Conservation (phyloP, 2,888 invertebrate species). For the Apoderus coryli region DNA sequence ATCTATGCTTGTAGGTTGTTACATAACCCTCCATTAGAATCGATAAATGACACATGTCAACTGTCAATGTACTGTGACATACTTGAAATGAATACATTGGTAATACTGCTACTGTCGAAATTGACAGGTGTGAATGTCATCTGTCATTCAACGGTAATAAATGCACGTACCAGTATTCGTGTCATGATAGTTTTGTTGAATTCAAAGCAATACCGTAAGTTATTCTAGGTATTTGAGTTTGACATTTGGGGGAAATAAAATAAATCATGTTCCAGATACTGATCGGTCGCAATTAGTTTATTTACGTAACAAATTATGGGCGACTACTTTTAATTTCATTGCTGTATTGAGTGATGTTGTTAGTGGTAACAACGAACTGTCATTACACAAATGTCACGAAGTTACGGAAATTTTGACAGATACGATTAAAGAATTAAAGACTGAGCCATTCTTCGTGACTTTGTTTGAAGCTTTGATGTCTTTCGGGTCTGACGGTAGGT, state of each 20-base stretch:
- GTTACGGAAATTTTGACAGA: slow-evolving; percentile 19
- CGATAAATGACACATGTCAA: slow-evolving; percentile 28
- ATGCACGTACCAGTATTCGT: slow-evolving; percentile 35
- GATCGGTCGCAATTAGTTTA: slow-evolving; percentile 29
- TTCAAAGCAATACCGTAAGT: slow-evolving; percentile 34
- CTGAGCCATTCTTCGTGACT: slow-evolving; percentile 26
- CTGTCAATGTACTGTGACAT: slow-evolving; percentile 34
- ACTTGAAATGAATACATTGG: slow-evolving; percentile 36
- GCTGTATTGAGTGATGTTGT: slow-evolving; percentile 6
- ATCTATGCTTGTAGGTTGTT: slow-evolving; percentile 27
- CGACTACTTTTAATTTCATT: slow-evolving; percentile 35
- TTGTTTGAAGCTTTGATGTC: slow-evolving; percentile 28
- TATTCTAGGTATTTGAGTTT: slow-evolving; percentile 8
- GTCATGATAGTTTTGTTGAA: slow-evolving; percentile 32
- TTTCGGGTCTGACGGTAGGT: slow-evolving; percentile 23
- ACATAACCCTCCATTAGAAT: slow-evolving; percentile 29
- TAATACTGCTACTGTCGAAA: slow-evolving; percentile 34
- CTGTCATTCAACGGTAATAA: slow-evolving; percentile 31
- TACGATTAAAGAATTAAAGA: slow-evolving; percentile 19
- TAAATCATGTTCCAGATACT: slow-evolving; percentile 26
- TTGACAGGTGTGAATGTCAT: slow-evolving; percentile 29
- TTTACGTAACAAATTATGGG: slow-evolving; percentile 36
- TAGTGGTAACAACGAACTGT: slow-evolving; percentile 6
- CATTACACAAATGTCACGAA: slow-evolving; percentile 16
- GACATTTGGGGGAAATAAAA: slow-evolving; percentile 1